Base-by-base conservation (phyloP, 2,888 invertebrate genomes). In the Leptura quadrifasciata region DNA sequence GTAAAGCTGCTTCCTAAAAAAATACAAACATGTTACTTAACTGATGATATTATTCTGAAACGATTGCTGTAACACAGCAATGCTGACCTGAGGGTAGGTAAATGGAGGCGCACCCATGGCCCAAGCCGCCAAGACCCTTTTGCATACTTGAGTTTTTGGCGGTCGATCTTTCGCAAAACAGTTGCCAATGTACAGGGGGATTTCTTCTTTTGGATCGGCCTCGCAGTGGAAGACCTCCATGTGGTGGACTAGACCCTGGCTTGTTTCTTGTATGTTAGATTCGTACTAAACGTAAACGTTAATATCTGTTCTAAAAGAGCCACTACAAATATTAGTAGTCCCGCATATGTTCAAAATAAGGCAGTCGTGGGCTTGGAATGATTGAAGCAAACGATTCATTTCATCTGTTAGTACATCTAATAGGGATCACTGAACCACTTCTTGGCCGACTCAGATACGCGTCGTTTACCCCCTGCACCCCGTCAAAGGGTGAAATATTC, bases 161-260 rank as follows among this genome's bases (percentile, higher is more conserved):
- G 99, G 98, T 79, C 95, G 91, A 18, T 93, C 90, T 47, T 93
- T 86, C 64, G 93, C 91, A 82, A 95, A 94, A 86, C 99, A 99
- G 58, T 95, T 94, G 0, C 98, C 98, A 74, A 94, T 94, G 89
- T 96, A 98, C 24, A 93, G 86, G 0, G 96, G 96, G 55, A 98
- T 93, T 9, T 93, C 91, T 3, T 91, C 89, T 18, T 92, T 89
- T 0, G 91, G 88, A 1, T 92, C 91, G 0, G 95, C 93, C 83
- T 96, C 95, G 87, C 99, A 99, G 88, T 98, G 97, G 86, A 98
- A 99, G 0, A 99, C 93, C 91, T 99, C 99, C 96, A 99, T 98
- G 88, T 99, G 99, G 89, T 99, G 99, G 0, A 99, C 97, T 24
- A 99, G 87, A 21, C 95, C 95, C 87, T 97, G 95, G 83, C 95